Evolutionary conservation across 2,888 invertebrate species (phyloP), one percentile per base, ranked within the genome.

Genomic region (Scaptodrosophila latifasciaeformis): DNA sequence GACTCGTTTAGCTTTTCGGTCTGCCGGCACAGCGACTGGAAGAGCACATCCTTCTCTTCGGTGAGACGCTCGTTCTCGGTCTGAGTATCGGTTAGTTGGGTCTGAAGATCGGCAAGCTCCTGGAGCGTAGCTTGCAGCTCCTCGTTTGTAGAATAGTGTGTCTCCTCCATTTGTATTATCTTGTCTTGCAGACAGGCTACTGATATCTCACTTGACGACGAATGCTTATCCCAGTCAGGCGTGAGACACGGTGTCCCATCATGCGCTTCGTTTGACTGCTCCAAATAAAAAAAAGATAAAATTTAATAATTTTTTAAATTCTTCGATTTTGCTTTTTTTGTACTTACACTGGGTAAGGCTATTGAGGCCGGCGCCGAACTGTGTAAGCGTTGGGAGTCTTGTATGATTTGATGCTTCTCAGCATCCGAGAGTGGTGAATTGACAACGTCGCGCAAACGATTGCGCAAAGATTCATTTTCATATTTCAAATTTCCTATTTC

Each of bases 51-150:
- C 84, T 96, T 96, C 87, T 97, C 97, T 69, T 96, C 96, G 4
- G 92, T 90, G 27, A 97, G 88, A 52, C 94, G 90, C 75, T 95
- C 94, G 86, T 96, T 96, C 84, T 96, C 96, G 2, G 92, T 90
- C 84, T 95, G 95, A 2, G 96, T 89, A 82, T 96, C 96, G 15
- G 92, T 92, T 61, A 96, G 88, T 86, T 95, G 95, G 4, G 93
- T 90, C 86, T 97, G 96, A 31, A 97, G 88, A 85, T 97, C 96
- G 7, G 95, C 93, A 60, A 96, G 87, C 87, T 97, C 97, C 72
- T 96, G 96, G 42, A 97, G 88, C 0, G 97, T 97, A 0, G 97
- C 97, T 87, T 97, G 96, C 3, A 96, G 88, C 86, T 96, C 96
- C 86, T 96, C 96, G 83, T 94, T 95, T 54, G 96, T 96, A 62